These are phyloP conservation scores for Nothocercus nigrocapillus DNA, from an alignment of 2,113 vertebrate species.

Conservation along the genomic window DNA sequence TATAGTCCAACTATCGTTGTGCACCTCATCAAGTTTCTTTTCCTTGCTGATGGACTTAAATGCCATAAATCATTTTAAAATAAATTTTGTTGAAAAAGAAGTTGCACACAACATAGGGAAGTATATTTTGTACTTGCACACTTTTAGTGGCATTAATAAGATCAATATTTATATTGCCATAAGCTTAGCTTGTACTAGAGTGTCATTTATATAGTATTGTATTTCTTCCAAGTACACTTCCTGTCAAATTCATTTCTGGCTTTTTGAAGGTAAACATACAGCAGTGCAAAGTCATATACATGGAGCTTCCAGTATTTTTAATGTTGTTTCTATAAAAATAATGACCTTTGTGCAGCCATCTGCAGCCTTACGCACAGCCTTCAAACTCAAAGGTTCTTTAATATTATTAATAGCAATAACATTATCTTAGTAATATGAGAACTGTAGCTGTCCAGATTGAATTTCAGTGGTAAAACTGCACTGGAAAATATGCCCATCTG, in stretches of 20 bases:
- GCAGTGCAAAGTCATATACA: not conserved
- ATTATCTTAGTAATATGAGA: not conserved
- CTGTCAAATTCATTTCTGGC: constrained; percentile 36
- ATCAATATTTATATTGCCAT: constrained; percentile 29
- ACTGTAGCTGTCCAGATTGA: not conserved
- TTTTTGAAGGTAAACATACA: constrained; percentile 23
- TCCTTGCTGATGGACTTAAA: not conserved
- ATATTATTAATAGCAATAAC: constrained; percentile 37
- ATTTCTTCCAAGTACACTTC: constrained; percentile 51
- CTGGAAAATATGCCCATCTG: not conserved
- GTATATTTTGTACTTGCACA: constrained; percentile 9
- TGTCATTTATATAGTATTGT: constrained; percentile 11
- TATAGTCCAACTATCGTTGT: not conserved
- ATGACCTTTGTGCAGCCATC: constrained; percentile 26
- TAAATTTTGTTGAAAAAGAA: not conserved
- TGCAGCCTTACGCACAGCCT: not conserved
- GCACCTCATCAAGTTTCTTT: not conserved
- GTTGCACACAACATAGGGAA: not conserved
- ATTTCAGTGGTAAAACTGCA: not conserved
- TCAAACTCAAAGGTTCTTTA: not conserved
- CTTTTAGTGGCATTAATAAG: constrained; percentile 30
- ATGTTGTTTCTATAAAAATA: constrained; percentile 40
- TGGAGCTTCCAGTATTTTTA: constrained; percentile 28
- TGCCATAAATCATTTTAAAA: not conserved
- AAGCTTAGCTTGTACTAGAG: constrained; percentile 39